Conservation (phyloP, 2,888 invertebrate genomes). For the Phragmatobia fuliginosa region DNA sequence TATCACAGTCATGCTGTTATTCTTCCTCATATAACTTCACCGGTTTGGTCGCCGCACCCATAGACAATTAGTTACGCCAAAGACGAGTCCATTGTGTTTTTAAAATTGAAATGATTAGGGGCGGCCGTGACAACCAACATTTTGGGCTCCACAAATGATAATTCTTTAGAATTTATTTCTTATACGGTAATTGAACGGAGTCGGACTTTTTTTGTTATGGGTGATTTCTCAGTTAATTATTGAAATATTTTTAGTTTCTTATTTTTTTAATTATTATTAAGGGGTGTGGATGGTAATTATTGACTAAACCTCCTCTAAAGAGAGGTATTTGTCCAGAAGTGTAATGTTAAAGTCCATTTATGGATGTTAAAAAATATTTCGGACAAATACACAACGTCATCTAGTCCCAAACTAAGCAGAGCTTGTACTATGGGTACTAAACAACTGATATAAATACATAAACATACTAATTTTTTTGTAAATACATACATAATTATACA, state of each 20-base stretch:
- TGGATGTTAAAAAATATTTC: too few species aligned
- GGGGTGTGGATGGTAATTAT: not conserved
- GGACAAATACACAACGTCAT: too few species aligned
- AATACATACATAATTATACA: too few species aligned
- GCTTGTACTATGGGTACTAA: too few species aligned
- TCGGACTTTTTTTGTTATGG: not conserved
- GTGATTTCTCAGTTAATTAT: not conserved
- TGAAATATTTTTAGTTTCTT: not conserved
- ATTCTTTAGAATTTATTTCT: conserved; percentile 16
- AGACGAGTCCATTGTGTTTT: conserved; percentile 61
- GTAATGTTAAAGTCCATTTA: too few species aligned
- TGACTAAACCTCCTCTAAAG: not conserved
- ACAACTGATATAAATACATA: too few species aligned
- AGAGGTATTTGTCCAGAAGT: not conserved
- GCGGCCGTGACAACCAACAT: conserved; percentile 53
- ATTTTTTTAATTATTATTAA: not conserved
- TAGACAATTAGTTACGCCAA: conserved; percentile 66
- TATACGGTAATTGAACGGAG: conserved; percentile 7
- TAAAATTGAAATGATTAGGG: conserved; percentile 62
- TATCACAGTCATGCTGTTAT: conserved; percentile 45
- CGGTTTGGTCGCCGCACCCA: conserved; percentile 43
- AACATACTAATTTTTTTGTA: too few species aligned
- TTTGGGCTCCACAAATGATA: conserved; percentile 39
- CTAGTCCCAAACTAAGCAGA: too few species aligned
- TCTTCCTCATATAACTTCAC: conserved; percentile 24